Base-by-base conservation (phyloP, 2,113 vertebrate species). In the Varanus salvator region DNA sequence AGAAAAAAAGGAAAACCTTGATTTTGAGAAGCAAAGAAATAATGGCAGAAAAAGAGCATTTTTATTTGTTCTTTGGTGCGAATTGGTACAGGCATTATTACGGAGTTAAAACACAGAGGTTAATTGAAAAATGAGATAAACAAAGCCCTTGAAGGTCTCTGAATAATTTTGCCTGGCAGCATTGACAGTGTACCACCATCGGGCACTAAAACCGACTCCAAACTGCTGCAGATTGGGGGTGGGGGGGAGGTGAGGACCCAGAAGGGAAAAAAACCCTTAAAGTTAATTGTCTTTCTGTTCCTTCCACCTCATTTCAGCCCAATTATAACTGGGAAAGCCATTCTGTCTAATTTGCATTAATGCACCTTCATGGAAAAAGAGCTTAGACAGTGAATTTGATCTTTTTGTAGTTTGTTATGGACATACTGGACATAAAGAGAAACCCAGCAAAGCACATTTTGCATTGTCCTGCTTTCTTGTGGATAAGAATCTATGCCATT, bases 111-210 rank as follows among this genome's bases (percentile, higher is more conserved):
- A 98, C 85, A 87, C 91, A 95, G 97, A 98, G 98, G 98, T 99
- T 99, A 99, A 99, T 98, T 99, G 98, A 99, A 99, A 99, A 99
- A 98, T 97, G 95, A 95, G 98, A 98, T 98, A 99, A 99, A 99
- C 97, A 98, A 98, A 97, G 95, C 93, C 93, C 92, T 97, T 93
- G 92, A 97, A 97, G 93, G 96, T 96, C 92, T 97, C 96, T 91
- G 96, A 97, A 98, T 96, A 98, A 98, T 98, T 98, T 97, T 92
- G 92, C 96, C 96, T 97, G 95, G 96, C 97, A 98, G 96, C 94
- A 92, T 87, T 97, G 95, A 94, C 95, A 96, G 93, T 76, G 93
- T 95, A 74, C 92, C 96, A 93, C 93, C 93, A 95, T 90, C 48
- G 68, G 93, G 94, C 94, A 95, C 93, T 96, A 97, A 97, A 96